These are phyloP conservation scores for Ochotona princeps DNA, from an alignment of 2,113 vertebrate genomes.

Conservation along the genomic window DNA sequence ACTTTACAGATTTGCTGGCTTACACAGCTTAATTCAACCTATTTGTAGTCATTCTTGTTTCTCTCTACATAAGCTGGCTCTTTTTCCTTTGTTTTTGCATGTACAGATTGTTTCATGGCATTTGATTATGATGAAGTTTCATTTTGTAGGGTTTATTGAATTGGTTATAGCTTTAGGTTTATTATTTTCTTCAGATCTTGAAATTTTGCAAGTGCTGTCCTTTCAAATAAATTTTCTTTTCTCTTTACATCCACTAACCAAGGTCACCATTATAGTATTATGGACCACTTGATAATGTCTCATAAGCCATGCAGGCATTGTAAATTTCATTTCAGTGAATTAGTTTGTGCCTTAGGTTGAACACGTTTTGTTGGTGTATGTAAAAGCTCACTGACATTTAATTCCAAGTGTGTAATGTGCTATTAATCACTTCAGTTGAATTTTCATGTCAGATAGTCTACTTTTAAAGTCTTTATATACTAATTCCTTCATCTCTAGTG, in stretches of 20 bases:
- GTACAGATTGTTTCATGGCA: background rate
- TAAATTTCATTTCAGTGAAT: background rate
- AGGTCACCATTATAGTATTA: background rate
- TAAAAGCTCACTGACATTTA: background rate
- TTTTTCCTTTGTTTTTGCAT: background rate
- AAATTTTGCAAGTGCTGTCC: background rate
- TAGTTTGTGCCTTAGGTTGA: slow-evolving; percentile 3
- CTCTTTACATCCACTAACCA: background rate
- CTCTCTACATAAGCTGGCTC: background rate
- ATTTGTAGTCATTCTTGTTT: background rate
- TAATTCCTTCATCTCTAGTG: background rate
- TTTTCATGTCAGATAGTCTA: background rate
- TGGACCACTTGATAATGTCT: background rate
- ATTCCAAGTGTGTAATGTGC: background rate
- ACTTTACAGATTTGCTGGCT: background rate
- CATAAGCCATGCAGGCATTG: background rate
- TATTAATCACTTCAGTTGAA: background rate
- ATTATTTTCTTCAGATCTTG: background rate
- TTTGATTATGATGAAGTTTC: background rate
- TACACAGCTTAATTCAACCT: background rate
- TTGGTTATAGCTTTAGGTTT: background rate
- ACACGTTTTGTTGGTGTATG: background rate
- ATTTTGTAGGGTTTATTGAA: background rate
- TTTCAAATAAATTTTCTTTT: background rate
- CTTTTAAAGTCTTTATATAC: background rate